Base-by-base conservation (phyloP, 2,888 invertebrate genomes). In the Spisula solida region DNA sequence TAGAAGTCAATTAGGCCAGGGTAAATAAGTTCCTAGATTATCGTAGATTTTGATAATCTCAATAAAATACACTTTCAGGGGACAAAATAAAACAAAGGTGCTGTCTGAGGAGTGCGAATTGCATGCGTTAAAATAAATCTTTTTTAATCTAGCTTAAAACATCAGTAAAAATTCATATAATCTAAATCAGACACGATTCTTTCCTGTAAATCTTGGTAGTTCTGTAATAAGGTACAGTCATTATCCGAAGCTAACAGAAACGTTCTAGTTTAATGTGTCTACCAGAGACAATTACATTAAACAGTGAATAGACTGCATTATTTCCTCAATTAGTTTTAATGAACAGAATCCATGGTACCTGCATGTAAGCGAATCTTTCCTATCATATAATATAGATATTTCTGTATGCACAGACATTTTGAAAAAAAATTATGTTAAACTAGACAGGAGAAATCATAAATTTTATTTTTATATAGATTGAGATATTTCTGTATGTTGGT, bases 271-370 rank as follows among this genome's bases (percentile, higher is more conserved):
- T 66, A 66, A 66, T n/a, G 60, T 66, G 60, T 66, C 60, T 66
- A 66, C 60, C 60, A 66, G 60, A 66, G 60, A 66, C 60, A 66
- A 66, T 66, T 25, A 66, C n/a, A 66, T 66, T 66, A 66, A 66
- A 66, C 60, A 66, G 60, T 25, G 25, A 66, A 66, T 66, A 66
- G 60, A 66, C 60, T 66, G 25, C 25, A 66, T 25, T 25, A n/a
- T 66, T 66, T 66, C 60, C 60, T 66, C 60, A 66, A 66, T 66
- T 66, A 66, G 25, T 25, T 66, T 66, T 66, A 66, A 66, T 66
- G 60, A 66, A 66, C n/a, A 66, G 25, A 66, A 20, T 66, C 16
- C 25, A 25, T 1, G 60, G n/a, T 66, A 25, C 25, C 60, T 66
- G 25, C 25, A n/a, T 66, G 60, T 6, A 51, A 6, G 60, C 25